Base-by-base conservation (phyloP, 30 jellyfish, hydroid and myxozoan genomes). In the Hydractinia echinata region DNA sequence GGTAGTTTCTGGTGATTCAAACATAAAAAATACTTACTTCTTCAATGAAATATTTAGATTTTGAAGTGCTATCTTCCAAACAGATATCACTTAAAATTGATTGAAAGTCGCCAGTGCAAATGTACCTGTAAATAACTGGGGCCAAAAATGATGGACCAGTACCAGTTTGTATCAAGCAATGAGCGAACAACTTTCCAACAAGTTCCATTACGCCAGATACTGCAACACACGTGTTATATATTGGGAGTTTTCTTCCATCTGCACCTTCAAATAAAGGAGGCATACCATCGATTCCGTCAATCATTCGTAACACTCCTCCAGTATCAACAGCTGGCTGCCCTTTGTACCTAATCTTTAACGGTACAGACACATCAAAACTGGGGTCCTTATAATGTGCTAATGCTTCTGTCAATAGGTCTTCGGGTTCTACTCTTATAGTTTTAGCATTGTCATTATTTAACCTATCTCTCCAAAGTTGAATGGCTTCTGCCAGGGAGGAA, bases 261-360 rank as follows among this genome's bases (percentile, higher is more conserved):
- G 68, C 10, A 56, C 68, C 68, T n/a, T 56, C 68, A 56, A 56
- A 56, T n/a, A 56, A 56, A 56, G 68, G 13, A 56, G 68, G 68
- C 68, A 56, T 56, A 56, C 68, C 68, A 56, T 56, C 68, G n/a
- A 56, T 56, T 9, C 68, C 68, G 10, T 56, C 68, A 56, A 56
- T n/a, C 61, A 66, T 84, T 18, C 85, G 72, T 4, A 81, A 61
- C 55, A 66, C 88, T 18, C 86, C 86, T 2, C 85, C 88, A 13
- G 84, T 67, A 61, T 81, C 88, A 13, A 81, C 61, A 51, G 74
- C 88, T 10, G 88, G 53, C 51, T 81, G 88, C 53, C 88, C 86
- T 8, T 56, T 53, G 18, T 66, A 81, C 56, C 78, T 84, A 51
- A 81, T 54, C 51, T 10, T 18, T 73, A 13, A 58, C 16, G 86